Percentiles rank a stretch among this genome's conserved stretches.
Conservation (phyloP, 64 coral and sea anemone species). For the Pocillopora verrucosa region DNA sequence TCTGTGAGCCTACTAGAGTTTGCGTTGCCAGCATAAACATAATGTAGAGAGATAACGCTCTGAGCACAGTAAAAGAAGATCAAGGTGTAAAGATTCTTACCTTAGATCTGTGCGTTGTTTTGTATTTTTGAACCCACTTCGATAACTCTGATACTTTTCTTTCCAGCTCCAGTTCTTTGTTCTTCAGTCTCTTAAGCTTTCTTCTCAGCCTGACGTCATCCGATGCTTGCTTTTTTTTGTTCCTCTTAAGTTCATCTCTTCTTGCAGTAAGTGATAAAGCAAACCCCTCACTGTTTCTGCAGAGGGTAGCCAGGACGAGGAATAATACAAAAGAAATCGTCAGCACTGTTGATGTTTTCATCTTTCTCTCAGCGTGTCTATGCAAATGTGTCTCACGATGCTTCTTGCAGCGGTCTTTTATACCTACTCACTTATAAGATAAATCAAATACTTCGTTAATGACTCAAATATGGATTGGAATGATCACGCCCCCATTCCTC, state of each 20-base stretch:
- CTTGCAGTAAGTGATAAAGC: conserved; percentile 9
- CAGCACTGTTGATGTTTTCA: neutral
- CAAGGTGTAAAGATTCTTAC: neutral
- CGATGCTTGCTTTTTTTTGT: neutral
- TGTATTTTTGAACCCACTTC: neutral
- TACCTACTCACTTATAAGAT: neutral
- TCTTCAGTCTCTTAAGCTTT: neutral
- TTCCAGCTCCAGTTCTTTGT: neutral
- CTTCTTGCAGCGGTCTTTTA: neutral
- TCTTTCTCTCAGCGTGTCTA: neutral
- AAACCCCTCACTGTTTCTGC: conserved; percentile 21
- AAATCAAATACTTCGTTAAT: neutral
- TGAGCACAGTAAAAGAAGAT: neutral
- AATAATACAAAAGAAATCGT: neutral
- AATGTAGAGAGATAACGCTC: neutral
- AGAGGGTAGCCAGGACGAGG: neutral
- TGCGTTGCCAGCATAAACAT: no score
- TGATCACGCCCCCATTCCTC: neutral
- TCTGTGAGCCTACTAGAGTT: no score
- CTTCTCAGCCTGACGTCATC: neutral
- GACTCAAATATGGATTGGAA: neutral
- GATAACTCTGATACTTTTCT: neutral
- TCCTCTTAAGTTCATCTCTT: neutral
- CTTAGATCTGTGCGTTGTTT: neutral
- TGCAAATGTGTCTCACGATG: neutral